Percentiles rank a stretch among this genome's conserved stretches.
Conservation (phyloP, 2,113 vertebrate genomes). For the Petrocephalus microphthalmus region DNA sequence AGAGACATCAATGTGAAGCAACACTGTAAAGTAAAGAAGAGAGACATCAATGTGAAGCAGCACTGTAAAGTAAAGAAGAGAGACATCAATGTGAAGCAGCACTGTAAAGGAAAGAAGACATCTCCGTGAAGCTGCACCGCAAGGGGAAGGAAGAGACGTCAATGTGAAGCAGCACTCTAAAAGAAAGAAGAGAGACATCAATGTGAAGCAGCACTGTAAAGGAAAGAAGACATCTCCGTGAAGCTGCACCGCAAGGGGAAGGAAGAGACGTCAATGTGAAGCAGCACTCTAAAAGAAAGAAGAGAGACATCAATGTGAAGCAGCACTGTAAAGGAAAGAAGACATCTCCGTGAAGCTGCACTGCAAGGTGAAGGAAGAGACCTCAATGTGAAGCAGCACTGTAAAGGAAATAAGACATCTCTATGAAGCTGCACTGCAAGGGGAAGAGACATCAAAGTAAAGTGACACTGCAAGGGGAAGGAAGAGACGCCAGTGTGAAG, state of each 20-base stretch:
- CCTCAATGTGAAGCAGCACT: too few relatives aligned
- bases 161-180: too few relatives aligned
- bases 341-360: slow-evolving; percentile 32
- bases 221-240: neutral
- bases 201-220: neutral
- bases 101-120: slow-evolving; percentile 4
- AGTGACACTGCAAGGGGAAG: neutral
- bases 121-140: slow-evolving; percentile 44
- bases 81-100: too few relatives aligned
- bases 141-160: too few relatives aligned
- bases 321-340: slow-evolving; percentile 4
- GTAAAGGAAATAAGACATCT: neutral
- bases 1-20: neutral
- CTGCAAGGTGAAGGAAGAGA: slow-evolving; percentile 39
- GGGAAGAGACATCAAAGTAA: neutral
- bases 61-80: slow-evolving; percentile 14
- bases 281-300: slow-evolving; percentile 3
- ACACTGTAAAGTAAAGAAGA: too few relatives aligned
- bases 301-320: neutral
- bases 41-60: too few relatives aligned
- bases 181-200: neutral
- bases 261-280: neutral
- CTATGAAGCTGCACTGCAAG: neutral
- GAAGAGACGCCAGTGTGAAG: neutral
- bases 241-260: neutral